Conservation (phyloP, 1,140 invertebrate genomes). For the Dendroctonus valens region DNA sequence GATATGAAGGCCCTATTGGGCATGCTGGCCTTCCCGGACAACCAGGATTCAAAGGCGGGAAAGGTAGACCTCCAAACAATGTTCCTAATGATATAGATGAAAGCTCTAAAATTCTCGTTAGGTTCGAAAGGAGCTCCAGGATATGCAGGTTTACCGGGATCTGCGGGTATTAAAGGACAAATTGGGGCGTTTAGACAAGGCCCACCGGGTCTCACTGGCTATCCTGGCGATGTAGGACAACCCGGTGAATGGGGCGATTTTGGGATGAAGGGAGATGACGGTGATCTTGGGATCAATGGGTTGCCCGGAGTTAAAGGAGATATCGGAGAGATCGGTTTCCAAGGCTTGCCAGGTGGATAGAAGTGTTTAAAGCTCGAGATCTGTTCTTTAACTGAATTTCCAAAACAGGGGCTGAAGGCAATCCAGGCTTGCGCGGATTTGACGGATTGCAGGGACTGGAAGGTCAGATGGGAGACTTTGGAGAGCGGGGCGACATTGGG, state of each 20-base stretch:
- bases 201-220: conserved; percentile 54
- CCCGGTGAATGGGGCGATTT: conserved; percentile 63
- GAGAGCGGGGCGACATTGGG: conserved; percentile 56
- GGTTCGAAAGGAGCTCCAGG: conserved; percentile 60
- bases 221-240: conserved; percentile 51
- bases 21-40: conserved; percentile 54
- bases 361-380: neutral
- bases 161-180: conserved; percentile 56
- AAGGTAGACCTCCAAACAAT: conserved; percentile 48
- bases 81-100: neutral
- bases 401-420: conserved; percentile 24
- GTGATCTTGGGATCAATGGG: conserved; percentile 58
- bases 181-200: conserved; percentile 56
- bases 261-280: conserved; percentile 63
- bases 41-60: conserved; percentile 59
- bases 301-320: conserved; percentile 50
- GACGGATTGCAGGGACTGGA: conserved; percentile 58
- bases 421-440: conserved; percentile 44
- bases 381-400: conserved; percentile 2
- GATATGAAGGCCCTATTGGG: conserved; percentile 54
- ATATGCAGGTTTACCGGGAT: conserved; percentile 67
- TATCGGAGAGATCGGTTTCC: conserved; percentile 51
- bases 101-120: neutral
- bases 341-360: conserved; percentile 58
- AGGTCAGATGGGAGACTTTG: conserved; percentile 46